These are phyloP conservation scores for Pollenia labialis DNA, from an alignment of 2,888 invertebrate genomes.

Conservation along the genomic window DNA sequence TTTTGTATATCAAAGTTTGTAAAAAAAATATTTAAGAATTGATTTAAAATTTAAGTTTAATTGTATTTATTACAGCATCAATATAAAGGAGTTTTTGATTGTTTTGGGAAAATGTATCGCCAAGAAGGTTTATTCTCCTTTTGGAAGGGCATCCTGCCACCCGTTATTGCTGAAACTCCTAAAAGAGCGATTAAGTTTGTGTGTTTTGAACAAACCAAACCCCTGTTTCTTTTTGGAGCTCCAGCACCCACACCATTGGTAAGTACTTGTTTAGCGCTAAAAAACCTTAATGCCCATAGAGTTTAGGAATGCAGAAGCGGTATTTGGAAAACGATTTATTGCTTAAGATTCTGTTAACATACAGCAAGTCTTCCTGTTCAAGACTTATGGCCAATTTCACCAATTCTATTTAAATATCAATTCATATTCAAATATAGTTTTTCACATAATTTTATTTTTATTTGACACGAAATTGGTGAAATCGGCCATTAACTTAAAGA, in stretches of 20 bases:
- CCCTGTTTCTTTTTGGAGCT: constrained; percentile 91
- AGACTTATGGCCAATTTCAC: too few relatives aligned
- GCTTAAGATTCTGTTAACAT: too few relatives aligned
- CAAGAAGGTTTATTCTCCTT: constrained; percentile 93
- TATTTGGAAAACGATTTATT: too few relatives aligned
- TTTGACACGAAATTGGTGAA: too few relatives aligned
- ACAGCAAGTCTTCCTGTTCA: too few relatives aligned
- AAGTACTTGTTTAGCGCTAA: constrained; percentile 79
- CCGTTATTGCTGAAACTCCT: constrained; percentile 96
- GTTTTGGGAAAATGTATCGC: constrained; percentile 94
- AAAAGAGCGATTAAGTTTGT: constrained; percentile 97
- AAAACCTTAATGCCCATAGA: too few relatives aligned
- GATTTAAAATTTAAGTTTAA: not conserved
- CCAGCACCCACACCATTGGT: constrained; percentile 91
- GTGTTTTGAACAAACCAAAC: constrained; percentile 96
- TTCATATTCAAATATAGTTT: too few relatives aligned
- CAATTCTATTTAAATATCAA: too few relatives aligned
- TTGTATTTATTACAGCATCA: constrained; percentile 81
- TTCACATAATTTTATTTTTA: too few relatives aligned
- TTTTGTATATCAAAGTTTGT: too few relatives aligned
- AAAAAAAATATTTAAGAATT: not conserved
- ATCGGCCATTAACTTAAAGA: too few relatives aligned
- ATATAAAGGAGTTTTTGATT: constrained; percentile 93
- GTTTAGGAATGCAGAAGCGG: too few relatives aligned
- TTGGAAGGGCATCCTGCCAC: constrained; percentile 97